phyloP scores from a whole-genome alignment of 2,888 invertebrate genomes.

The Lithophane leautieri region DNA sequence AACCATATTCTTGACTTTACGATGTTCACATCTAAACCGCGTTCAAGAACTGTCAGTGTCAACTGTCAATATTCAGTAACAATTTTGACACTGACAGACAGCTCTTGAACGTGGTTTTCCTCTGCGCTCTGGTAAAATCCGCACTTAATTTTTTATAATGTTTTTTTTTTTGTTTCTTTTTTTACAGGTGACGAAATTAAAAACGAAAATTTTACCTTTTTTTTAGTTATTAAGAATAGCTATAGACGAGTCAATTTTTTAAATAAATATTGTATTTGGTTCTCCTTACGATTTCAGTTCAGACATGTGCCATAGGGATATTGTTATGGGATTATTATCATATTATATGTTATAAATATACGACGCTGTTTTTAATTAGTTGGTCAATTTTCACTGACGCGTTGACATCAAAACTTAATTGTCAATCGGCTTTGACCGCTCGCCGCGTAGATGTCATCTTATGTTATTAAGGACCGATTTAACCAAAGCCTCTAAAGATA shows the following conservation, averaged over 20 bases:
- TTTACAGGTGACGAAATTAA: conserved; percentile 51
- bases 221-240: conserved; percentile 14
- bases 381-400: background rate
- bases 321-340: conserved; percentile 30
- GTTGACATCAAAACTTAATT: too few species aligned
- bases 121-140: too few species aligned
- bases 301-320: conserved; percentile 58
- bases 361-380: conserved; percentile 17
- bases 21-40: too few species aligned
- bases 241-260: conserved; percentile 46
- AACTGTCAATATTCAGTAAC: too few species aligned
- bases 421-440: too few species aligned
- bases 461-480: too few species aligned
- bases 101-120: too few species aligned
- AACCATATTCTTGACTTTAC: too few species aligned
- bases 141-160: background rate
- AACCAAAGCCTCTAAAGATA: too few species aligned
- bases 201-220: conserved; percentile 35
- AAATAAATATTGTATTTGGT: conserved; percentile 39
- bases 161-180: background rate
- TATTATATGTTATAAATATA: conserved; percentile 25
- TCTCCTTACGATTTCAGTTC: conserved; percentile 44
- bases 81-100: too few species aligned
- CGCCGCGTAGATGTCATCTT: too few species aligned
- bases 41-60: too few species aligned